Base-by-base conservation (phyloP, 2,888 invertebrate genomes). In the Meganola albula region DNA sequence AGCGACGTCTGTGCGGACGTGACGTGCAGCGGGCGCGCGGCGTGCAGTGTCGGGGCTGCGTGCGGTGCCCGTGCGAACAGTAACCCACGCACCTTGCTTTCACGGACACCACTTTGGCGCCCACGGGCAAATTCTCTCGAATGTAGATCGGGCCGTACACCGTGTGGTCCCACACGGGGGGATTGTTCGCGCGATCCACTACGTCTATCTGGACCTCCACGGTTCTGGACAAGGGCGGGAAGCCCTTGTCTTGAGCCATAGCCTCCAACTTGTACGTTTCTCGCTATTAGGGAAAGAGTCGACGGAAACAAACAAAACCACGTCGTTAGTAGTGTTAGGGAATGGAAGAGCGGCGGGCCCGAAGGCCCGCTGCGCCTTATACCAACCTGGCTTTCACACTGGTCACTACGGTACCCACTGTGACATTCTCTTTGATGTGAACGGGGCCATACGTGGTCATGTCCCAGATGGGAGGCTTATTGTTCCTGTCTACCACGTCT, bases 131-230 rank as follows among this genome's bases (percentile, higher is more conserved):
- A 90, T 97, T 97, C 91, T 97, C 97, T 92, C 95, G 94, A 89
- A 96, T 95, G 93, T 92, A 94, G 92, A 96, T 95, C 79, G 97
- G 97, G 83, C 97, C 97, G 90, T 97, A 97, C 87, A 95, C 93
- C 87, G 91, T 92, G 90, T 96, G 93, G 90, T 95, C 97, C 97
- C 96, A 97, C 86, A 95, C 94, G 87, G 95, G 97, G 88, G 94
- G 97, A 92, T 96, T 98, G 93, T 95, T 97, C 75, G 95, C 97
- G 89, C 95, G 93, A 90, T 96, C 97, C 89, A 97, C 97, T 88
- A 98, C 97, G 90, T 96, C 96, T 89, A 98, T 97, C 89, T 96
- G 96, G 88, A 98, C 97, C 89, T 96, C 96, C 88, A 97, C 98
- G 84, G 95, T 94, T 88, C 97, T 92, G 87, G 95, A 94, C 88